Conservation (phyloP, 2,797 vertebrate species). For the Neomorphus geoffroyi region DNA sequence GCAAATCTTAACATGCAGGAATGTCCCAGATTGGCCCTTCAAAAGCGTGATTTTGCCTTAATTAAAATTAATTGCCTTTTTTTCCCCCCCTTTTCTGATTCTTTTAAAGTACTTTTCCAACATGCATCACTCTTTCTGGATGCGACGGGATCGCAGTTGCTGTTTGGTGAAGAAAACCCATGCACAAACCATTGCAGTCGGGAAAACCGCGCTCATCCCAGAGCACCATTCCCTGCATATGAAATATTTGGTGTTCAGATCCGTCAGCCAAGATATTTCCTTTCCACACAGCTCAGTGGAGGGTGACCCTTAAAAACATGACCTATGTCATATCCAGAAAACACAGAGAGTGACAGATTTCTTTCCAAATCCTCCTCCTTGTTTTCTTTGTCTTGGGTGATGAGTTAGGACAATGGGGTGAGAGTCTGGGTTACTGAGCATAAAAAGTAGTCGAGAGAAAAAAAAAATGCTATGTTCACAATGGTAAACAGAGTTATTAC, state of each 20-base stretch:
- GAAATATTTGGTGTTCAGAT: not conserved
- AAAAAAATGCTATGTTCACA: not conserved
- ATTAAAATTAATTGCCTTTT: not conserved
- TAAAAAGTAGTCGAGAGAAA: not conserved
- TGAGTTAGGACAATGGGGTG: not conserved
- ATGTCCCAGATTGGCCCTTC: not conserved
- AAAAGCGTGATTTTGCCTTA: not conserved
- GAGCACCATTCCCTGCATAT: not conserved
- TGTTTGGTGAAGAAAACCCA: not conserved
- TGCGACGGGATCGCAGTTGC: not conserved
- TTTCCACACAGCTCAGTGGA: not conserved
- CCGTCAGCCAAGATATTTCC: not conserved
- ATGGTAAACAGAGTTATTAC: not conserved
- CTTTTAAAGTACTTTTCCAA: not conserved
- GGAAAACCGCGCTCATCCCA: not conserved
- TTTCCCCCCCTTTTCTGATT: fast-evolving
- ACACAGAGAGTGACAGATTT: not conserved
- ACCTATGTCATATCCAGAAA: not conserved
- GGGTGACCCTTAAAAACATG: not conserved
- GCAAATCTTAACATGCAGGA: not conserved
- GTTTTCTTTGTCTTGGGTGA: not conserved
- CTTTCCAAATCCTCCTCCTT: not conserved
- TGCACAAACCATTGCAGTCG: not conserved
- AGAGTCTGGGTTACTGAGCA: not conserved
- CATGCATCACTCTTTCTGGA: not conserved